These are phyloP conservation scores for Alces alces DNA, from an alignment of 2,113 vertebrate species.

Conservation along the genomic window DNA sequence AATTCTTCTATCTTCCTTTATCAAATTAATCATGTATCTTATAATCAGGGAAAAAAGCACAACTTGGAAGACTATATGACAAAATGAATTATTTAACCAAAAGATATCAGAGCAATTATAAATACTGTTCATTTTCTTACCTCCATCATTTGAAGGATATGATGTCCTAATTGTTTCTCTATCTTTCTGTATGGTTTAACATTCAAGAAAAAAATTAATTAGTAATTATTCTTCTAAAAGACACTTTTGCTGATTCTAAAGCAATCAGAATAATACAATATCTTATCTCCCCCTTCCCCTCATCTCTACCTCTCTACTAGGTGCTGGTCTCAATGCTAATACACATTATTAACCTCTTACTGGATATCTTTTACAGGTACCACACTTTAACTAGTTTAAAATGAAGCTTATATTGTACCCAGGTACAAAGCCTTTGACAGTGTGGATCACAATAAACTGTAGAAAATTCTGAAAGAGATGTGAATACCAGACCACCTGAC, in stretches of 20 bases:
- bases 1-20: not conserved
- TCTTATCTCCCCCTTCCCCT: not conserved
- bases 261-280: not conserved
- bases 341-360: not conserved
- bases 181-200: not conserved
- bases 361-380: not conserved
- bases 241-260: not conserved
- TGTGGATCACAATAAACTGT: too few relatives aligned
- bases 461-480: too few relatives aligned
- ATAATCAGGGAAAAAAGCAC: not conserved
- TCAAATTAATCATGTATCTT: constrained; percentile 22
- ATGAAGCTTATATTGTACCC: not conserved
- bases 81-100: not conserved
- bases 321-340: not conserved
- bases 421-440: not conserved
- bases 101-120: not conserved
- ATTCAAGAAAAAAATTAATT: constrained; percentile 31
- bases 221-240: constrained; percentile 5
- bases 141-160: not conserved
- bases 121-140: constrained; percentile 42
- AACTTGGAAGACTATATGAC: not conserved
- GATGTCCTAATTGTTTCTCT: not conserved
- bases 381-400: not conserved
- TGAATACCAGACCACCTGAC: too few relatives aligned
- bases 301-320: not conserved